Evolutionary conservation across 2,113 vertebrate species (phyloP), one percentile per base, ranked within the genome.

Genomic region (Alethe castanea): DNA sequence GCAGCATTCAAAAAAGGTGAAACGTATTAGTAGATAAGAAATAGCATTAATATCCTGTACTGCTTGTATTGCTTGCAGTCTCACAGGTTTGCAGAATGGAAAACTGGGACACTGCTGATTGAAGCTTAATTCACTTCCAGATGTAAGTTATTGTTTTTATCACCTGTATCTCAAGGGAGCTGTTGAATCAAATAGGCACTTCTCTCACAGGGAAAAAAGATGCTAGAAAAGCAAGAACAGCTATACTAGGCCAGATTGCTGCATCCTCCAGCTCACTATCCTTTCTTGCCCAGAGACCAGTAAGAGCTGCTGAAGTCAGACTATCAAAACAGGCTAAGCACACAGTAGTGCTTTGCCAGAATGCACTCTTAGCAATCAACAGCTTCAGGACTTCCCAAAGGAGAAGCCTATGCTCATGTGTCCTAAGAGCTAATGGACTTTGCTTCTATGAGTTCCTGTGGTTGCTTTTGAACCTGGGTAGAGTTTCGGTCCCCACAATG

Each of bases 121-220:
- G 85, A 61, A 86, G 64, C 52, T 78, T 35, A 78, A 85, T 67
- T 81, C 79, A 54, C 71, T 76, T 76, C 26, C 85, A 88, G 36
- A 60, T 50, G 31, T 81, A 61, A 79, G 70, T 61, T 94, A 67
- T n/a, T 42, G 66, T 25, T 96, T 91, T 71, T 69, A 86, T 90
- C 66, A 85, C 79, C 54, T 82, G 19, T 31, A 14, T 60, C 74
- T 93, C 88, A 65, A 23, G 23, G 16, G 66, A 93, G 67, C 33
- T 71, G 47, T 79, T 77, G 48, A 93, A 61, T 45, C 57, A 76
- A 87, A 61, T 2, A 82, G 17, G 23, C 44, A 88, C 25, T 79
- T 72, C n/a, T 47, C 62, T 80, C 36, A 62, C 14, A 54, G 24
- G 33, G 13, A 4, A 67, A 81, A 70, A 47, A 4, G 38, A 23